These are phyloP conservation scores for Taeniopygia guttata DNA, from an alignment of 2,797 vertebrate species.

Conservation along the genomic window DNA sequence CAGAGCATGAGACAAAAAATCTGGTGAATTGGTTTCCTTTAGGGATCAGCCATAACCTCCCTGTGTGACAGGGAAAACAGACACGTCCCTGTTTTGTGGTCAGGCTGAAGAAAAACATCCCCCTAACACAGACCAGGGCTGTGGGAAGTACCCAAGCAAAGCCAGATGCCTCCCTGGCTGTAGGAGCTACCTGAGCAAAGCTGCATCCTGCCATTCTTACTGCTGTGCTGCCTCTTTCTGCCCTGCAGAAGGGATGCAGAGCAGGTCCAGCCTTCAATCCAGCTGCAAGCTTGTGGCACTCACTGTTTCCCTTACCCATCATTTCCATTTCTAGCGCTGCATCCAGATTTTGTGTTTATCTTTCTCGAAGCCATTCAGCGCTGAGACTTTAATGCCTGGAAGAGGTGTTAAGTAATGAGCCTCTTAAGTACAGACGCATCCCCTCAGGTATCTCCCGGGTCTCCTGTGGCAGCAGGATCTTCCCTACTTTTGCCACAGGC, in stretches of 20 bases:
- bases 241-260: neutral
- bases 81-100: neutral
- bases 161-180: neutral
- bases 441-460: neutral
- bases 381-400: neutral
- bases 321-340: neutral
- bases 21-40: neutral
- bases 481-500: neutral
- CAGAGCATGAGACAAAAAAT: neutral
- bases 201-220: neutral
- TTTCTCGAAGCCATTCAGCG: neutral
- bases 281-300: neutral
- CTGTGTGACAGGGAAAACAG: neutral
- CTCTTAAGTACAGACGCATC: neutral
- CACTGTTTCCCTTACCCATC: neutral
- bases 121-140: neutral
- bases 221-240: neutral
- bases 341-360: neutral
- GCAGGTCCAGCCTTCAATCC: neutral
- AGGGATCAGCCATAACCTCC: neutral
- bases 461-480: neutral
- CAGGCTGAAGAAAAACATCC: neutral
- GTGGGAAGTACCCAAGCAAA: neutral
- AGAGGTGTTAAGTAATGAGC: neutral
- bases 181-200: neutral